These are phyloP conservation scores for Chondrilla cf. caribensis DNA, from an alignment of 37 sponge, comb jelly and placozoan species.

Conservation along the genomic window DNA sequence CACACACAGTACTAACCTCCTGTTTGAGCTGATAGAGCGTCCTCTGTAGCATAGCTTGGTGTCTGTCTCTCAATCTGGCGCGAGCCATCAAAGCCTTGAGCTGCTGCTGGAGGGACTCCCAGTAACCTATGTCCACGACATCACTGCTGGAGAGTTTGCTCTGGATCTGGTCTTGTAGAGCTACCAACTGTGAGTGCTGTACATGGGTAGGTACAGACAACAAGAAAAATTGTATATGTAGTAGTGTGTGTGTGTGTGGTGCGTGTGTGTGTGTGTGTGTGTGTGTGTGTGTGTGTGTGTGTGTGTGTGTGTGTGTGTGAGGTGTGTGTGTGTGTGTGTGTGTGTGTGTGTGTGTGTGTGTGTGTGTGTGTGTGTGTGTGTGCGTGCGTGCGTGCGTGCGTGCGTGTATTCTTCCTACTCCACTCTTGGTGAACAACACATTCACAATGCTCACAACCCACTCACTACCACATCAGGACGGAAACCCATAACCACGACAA, in stretches of 20 bases:
- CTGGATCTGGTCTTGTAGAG: constrained; percentile 80
- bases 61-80: constrained; percentile 84
- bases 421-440: too few relatives aligned
- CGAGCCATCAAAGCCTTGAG: constrained; percentile 84
- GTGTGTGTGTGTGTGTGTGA: too few relatives aligned
- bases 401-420: too few relatives aligned
- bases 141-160: constrained; percentile 65
- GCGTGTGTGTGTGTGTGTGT: too few relatives aligned
- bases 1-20: constrained; percentile 50
- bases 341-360: too few relatives aligned
- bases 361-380: too few relatives aligned
- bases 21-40: constrained; percentile 75
- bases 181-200: constrained; percentile 75
- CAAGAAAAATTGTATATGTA: neutral
- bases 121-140: constrained; percentile 84
- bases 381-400: too few relatives aligned
- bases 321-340: too few relatives aligned
- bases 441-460: too few relatives aligned
- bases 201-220: neutral
- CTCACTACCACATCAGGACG: too few relatives aligned
- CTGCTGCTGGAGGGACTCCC: constrained; percentile 84
- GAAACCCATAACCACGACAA: too few relatives aligned
- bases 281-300: too few relatives aligned
- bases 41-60: constrained; percentile 84
- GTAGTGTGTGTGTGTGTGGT: neutral